Percentiles rank a stretch among this genome's conserved stretches.
These are phyloP conservation scores for human (Homo sapiens) DNA, from an alignment of 2,113 vertebrate species.

Conservation along the genomic window DNA sequence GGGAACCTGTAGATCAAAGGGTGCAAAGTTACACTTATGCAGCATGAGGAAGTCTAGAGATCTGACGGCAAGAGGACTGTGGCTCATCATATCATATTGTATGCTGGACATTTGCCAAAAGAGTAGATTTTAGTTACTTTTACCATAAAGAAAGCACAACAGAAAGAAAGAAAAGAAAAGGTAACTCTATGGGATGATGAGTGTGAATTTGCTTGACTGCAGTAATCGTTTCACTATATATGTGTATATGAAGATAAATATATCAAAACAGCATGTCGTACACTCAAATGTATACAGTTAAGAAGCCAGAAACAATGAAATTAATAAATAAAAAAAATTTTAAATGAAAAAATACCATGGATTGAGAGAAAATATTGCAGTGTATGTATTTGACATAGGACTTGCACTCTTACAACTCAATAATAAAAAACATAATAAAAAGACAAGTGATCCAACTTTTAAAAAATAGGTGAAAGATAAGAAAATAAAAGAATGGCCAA, in stretches of 20 bases:
- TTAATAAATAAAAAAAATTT: no score
- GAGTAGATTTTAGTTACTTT: background rate
- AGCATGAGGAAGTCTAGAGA: background rate
- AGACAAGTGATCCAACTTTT: background rate
- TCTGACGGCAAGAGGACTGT: background rate
- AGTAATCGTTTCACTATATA: background rate
- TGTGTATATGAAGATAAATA: background rate
- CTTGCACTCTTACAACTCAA: background rate
- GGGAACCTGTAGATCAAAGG: background rate
- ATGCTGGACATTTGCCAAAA: background rate
- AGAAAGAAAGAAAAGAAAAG: no score
- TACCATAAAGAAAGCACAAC: no score
- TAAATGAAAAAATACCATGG: background rate
- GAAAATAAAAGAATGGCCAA: background rate
- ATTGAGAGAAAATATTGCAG: background rate
- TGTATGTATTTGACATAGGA: background rate
- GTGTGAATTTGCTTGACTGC: background rate
- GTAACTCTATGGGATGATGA: background rate
- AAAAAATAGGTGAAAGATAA: background rate
- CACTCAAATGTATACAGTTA: background rate
- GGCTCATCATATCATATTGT: background rate
- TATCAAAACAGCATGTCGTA: background rate
- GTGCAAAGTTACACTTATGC: background rate
- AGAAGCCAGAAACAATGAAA: background rate
- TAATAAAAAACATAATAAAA: background rate